These are phyloP conservation scores for Sarcophaga caerulescens DNA, from an alignment of 2,888 invertebrate species.

Conservation along the genomic window DNA sequence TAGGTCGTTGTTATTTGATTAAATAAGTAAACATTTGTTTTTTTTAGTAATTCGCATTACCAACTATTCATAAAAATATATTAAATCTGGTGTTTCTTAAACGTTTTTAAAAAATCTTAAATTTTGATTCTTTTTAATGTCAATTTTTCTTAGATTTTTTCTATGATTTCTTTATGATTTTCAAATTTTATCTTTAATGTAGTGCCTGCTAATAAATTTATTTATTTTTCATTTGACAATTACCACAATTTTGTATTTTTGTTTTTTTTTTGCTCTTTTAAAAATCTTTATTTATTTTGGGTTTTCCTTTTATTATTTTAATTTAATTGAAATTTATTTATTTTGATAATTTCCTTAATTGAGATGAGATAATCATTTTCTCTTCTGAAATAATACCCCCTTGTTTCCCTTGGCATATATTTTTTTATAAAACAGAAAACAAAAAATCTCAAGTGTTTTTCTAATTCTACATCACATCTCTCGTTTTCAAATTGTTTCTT, in stretches of 20 bases:
- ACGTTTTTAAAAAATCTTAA: background rate
- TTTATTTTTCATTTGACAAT: background rate
- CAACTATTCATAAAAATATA: background rate
- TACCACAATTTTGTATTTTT: background rate
- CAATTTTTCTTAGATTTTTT: no score
- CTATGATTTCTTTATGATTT: no score
- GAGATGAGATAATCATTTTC: background rate
- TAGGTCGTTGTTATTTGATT: no score
- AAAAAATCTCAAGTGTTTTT: background rate
- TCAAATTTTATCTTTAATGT: no score
- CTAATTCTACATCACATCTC: background rate
- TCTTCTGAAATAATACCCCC: background rate
- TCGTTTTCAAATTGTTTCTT: constrained; percentile 39
- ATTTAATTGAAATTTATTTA: background rate
- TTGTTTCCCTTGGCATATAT: background rate
- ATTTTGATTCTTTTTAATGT: no score
- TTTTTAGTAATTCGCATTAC: no score
- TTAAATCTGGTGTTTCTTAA: background rate
- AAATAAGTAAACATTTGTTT: no score
- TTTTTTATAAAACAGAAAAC: no score
- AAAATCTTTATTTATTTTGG: background rate
- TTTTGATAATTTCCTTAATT: background rate
- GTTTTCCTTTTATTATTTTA: background rate
- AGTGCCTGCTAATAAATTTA: no score
- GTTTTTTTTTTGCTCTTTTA: background rate